phyloP scores from a whole-genome alignment of 2,113 vertebrate genomes.

The Gopherus evgoodei region DNA sequence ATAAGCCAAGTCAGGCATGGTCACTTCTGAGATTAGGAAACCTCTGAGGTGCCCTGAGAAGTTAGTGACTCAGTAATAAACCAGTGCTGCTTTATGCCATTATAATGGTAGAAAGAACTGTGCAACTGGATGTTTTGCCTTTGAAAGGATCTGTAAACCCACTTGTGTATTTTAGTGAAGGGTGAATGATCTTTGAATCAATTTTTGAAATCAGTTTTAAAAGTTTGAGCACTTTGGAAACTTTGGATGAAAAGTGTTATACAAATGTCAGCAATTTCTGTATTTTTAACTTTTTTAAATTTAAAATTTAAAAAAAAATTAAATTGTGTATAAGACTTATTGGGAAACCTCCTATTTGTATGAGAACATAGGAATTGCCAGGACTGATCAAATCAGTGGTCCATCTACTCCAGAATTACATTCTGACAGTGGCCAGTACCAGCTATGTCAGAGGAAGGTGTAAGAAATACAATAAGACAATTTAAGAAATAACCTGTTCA shows the following conservation, averaged over 20 bases:
- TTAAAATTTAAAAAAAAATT: not conserved
- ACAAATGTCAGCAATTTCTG: not conserved
- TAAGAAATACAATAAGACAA: not conserved
- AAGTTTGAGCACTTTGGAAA: not conserved
- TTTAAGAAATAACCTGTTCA: not conserved
- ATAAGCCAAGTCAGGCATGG: not conserved
- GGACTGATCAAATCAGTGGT: not conserved
- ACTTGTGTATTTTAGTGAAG: not conserved
- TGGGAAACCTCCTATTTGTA: not conserved
- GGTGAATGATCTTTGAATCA: not conserved
- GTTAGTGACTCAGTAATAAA: not conserved
- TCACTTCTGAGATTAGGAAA: not conserved
- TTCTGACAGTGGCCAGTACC: not conserved
- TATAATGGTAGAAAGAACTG: not conserved
- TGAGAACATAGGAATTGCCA: not conserved
- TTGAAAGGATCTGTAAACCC: not conserved
- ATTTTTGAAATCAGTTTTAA: not conserved
- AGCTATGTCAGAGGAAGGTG: not conserved
- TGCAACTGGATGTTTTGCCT: not conserved
- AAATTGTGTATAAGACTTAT: not conserved
- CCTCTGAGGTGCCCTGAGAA: too few relatives aligned
- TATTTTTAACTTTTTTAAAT: not conserved
- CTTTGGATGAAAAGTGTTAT: not conserved
- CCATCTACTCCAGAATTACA: not conserved
- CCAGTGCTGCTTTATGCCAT: not conserved